Percentiles rank a stretch among this genome's conserved stretches.
Conservation (phyloP, 2,888 invertebrate genomes). For the Agriopis aurantiaria region DNA sequence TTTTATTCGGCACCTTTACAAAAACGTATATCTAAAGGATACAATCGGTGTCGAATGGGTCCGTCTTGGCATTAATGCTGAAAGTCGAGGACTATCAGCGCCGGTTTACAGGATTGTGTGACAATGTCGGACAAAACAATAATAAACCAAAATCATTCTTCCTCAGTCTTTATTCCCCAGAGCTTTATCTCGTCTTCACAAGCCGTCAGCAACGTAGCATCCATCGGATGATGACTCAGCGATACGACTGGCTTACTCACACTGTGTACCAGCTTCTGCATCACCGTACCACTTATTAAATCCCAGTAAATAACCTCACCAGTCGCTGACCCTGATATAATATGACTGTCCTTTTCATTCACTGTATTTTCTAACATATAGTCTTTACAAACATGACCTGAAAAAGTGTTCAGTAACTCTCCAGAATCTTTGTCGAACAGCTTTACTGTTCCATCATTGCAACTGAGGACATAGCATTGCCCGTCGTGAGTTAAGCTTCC, state of each 20-base stretch:
- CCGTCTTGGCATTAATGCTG: too few species aligned
- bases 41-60: too few species aligned
- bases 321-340: slow-evolving; percentile 96
- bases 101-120: too few species aligned
- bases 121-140: not conserved
- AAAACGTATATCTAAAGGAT: too few species aligned
- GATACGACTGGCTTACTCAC: slow-evolving; percentile 91
- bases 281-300: slow-evolving; percentile 89
- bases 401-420: slow-evolving; percentile 88
- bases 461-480: slow-evolving; percentile 95
- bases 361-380: slow-evolving; percentile 95
- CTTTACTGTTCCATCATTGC: slow-evolving; percentile 93
- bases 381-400: slow-evolving; percentile 93
- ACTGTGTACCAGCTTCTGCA: slow-evolving; percentile 80
- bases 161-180: slow-evolving; percentile 84
- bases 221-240: slow-evolving; percentile 92
- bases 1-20: too few species aligned
- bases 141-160: slow-evolving; percentile 50
- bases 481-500: slow-evolving; percentile 96
- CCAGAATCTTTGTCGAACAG: slow-evolving; percentile 93
- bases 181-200: slow-evolving; percentile 90
- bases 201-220: slow-evolving; percentile 90
- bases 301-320: slow-evolving; percentile 96
- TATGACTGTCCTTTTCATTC: slow-evolving; percentile 93
- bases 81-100: too few species aligned